Evolutionary conservation across 1,140 invertebrate genomes (phyloP), one percentile per base, ranked within the genome.

Genomic region (Harpegnathos saltator): DNA sequence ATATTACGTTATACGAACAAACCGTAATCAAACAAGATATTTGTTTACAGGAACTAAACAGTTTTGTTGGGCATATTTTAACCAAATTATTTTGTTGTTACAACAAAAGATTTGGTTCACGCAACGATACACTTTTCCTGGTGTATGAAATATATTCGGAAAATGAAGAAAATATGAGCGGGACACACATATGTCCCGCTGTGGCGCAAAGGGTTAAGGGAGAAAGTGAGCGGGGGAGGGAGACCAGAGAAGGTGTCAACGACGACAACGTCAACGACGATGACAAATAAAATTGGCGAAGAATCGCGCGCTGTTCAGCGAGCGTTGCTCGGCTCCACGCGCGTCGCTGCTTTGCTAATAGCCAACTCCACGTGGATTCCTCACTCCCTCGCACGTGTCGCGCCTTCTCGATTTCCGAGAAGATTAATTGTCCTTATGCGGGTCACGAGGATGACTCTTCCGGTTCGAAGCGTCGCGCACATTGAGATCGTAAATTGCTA

Each of bases 371-470:
- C 50, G 24, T 71, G 58, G 38, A 56, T 48, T 48, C 22, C 7
- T 33, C 7, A 44, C 38, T 0, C 38, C 9, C 1, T 54, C 54
- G 61, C 63, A 72, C 38, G 44, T 52, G 54, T 26, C 19, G 69
- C 11, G 29, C 22, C 63, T 83, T n/a, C 66, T 85, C 19, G 72
- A 83, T 83, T 88, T 88, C 59, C 61, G 73, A 59, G 50, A 71
- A 85, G 84, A 85, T 72, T 86, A 89, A 84, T 88, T 26, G 58
- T 50, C 52, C 52, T 19, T 54, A 90, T 90, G 89, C 89, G 89
- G 89, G 89, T 73, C 62, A 83, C 26, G 78, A 86, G 82, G 82
- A 82, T 69, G 82, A 83, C 44, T 71, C 71, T 89, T 89, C 88
- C 88, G 87, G 87, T 61, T 48, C n/a, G 71, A 62, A 61, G 66